A percentile compares a stretch with the other conserved stretches of the same genome.
These are phyloP conservation scores for Lasaia peninsularis DNA, from an alignment of 1,140 invertebrate species.

Conservation along the genomic window DNA sequence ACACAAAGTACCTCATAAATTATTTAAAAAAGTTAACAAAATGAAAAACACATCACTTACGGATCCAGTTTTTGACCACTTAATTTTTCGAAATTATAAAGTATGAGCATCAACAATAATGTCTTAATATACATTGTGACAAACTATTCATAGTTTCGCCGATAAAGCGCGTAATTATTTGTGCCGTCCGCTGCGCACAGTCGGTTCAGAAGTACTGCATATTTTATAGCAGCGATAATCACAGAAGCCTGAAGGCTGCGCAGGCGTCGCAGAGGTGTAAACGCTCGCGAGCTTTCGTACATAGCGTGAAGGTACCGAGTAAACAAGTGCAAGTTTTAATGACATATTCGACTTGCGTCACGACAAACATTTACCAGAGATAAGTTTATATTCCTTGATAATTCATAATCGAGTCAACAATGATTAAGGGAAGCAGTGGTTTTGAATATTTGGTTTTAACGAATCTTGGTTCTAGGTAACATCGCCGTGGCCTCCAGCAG, in stretches of 20 bases:
- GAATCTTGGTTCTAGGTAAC: too few relatives aligned
- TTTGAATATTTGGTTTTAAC: not conserved
- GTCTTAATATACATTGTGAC: slow-evolving; percentile 39
- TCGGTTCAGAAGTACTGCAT: slow-evolving; percentile 54
- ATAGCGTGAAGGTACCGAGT: slow-evolving; percentile 30
- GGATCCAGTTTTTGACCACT: not conserved
- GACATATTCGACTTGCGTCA: slow-evolving; percentile 28
- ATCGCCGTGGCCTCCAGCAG: too few relatives aligned
- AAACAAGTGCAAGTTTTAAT: slow-evolving; percentile 33
- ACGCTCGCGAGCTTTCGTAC: slow-evolving; percentile 52
- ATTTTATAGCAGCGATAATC: slow-evolving; percentile 36
- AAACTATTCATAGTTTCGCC: slow-evolving; percentile 32
- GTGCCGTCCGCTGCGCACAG: slow-evolving; percentile 51
- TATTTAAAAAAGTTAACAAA: not conserved
- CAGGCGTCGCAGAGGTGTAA: slow-evolving; percentile 35
- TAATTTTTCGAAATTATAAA: slow-evolving; percentile 14
- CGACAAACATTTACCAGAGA: slow-evolving; percentile 20
- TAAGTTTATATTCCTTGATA: slow-evolving; percentile 13
- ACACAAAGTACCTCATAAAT: too few relatives aligned
- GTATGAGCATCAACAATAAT: slow-evolving; percentile 27
- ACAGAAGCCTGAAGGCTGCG: slow-evolving; percentile 50
- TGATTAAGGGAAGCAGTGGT: slow-evolving; percentile 4
- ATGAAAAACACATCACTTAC: slow-evolving; percentile 1
- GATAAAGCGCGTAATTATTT: slow-evolving; percentile 25
- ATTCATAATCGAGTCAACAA: slow-evolving; percentile 3